These are phyloP conservation scores for Thymelicus lineola DNA, from an alignment of 2,888 invertebrate species.

Conservation along the genomic window DNA sequence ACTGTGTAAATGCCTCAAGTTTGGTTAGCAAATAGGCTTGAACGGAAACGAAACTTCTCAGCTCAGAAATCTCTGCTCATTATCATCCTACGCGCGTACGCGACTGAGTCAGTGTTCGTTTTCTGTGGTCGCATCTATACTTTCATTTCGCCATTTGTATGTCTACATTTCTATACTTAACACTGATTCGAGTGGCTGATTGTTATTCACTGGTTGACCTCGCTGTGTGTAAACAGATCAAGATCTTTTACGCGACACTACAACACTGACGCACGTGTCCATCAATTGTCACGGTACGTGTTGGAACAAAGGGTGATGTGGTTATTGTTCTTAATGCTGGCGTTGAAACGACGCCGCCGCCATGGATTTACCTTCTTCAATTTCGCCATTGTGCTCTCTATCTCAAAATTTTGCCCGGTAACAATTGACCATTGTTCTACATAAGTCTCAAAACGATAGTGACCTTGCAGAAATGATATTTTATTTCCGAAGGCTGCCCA, in stretches of 20 bases:
- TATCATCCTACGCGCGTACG: constrained; percentile 23
- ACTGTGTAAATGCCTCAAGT: background rate
- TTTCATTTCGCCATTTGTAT: constrained; percentile 14
- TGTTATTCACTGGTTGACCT: constrained; percentile 48
- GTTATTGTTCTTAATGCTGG: constrained; percentile 64
- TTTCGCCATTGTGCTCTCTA: constrained; percentile 52
- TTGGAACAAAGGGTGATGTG: constrained; percentile 60
- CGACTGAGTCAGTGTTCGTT: constrained; percentile 47
- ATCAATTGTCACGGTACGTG: constrained; percentile 64
- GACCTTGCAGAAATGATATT: constrained; percentile 40
- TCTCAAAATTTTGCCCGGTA: constrained; percentile 36
- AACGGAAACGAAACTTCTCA: constrained; percentile 1
- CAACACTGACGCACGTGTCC: constrained; percentile 59
- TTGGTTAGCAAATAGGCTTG: background rate
- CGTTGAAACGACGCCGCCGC: constrained; percentile 56
- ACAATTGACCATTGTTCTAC: constrained; percentile 62
- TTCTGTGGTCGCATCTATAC: constrained; percentile 43
- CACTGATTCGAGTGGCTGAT: constrained; percentile 34
- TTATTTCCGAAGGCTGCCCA: constrained; percentile 54
- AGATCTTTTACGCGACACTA: constrained; percentile 42
- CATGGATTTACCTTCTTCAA: constrained; percentile 61
- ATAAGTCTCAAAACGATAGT: constrained; percentile 48
- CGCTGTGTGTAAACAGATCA: constrained; percentile 52
- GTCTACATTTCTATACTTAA: constrained; percentile 35
- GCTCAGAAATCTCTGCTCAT: constrained; percentile 30